Evolutionary conservation across 2,888 invertebrate genomes (phyloP).

Genomic region (Alsophila aescularia): DNA sequence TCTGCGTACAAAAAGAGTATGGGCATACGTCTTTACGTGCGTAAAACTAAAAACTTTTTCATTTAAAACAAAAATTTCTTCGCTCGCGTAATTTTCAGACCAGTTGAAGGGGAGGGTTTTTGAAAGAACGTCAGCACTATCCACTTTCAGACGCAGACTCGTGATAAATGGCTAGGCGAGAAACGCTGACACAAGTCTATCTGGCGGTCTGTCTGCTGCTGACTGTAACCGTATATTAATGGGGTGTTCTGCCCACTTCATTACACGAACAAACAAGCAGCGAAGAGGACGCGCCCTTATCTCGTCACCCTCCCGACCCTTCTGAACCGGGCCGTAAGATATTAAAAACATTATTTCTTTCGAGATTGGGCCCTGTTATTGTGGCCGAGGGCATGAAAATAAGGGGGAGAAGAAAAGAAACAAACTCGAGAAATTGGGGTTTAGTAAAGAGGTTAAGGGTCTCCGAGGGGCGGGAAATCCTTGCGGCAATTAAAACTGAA

Average conservation of each 20-base stretch:
- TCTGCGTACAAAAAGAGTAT: background rate
- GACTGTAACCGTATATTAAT: constrained; percentile 73
- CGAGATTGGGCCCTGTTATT: constrained; percentile 47
- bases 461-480: constrained; percentile 32
- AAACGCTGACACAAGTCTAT: constrained; percentile 44
- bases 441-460: constrained; percentile 41
- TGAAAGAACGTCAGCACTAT: constrained; percentile 1
- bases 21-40: background rate
- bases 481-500: constrained; percentile 35
- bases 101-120: background rate
- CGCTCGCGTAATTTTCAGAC: background rate
- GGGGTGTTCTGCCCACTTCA: constrained; percentile 73
- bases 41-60: constrained; percentile 5
- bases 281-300: constrained; percentile 63
- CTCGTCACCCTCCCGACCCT: constrained; percentile 68
- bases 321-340: constrained; percentile 45
- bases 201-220: constrained; percentile 48
- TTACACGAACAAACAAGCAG: constrained; percentile 76
- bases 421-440: constrained; percentile 43
- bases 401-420: constrained; percentile 40
- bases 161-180: constrained; percentile 37
- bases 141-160: constrained; percentile 29
- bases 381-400: constrained; percentile 46
- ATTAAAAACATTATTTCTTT: constrained; percentile 47
- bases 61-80: background rate